Base-by-base conservation (phyloP, 2,797 vertebrate genomes). In the Sphenopsis melanotis region DNA sequence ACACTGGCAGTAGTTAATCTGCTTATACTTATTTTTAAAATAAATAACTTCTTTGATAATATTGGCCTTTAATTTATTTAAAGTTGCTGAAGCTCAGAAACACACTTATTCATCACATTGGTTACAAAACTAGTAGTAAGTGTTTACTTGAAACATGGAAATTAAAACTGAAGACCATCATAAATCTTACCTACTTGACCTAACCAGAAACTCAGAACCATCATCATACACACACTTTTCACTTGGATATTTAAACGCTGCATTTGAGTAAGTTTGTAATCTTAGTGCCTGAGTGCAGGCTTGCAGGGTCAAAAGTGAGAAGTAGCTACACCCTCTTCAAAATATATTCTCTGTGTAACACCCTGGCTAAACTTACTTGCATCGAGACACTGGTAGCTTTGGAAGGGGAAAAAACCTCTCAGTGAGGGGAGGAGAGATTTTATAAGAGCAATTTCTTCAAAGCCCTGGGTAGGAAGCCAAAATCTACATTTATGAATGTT, bases 401-500 rank as follows among this genome's bases (percentile, higher is more conserved):
- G 46, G 47, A 44, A 10, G 5, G 4, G 1, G 0, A 14, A 49
- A 52, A 69, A 61, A 82, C 27, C 9, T 91, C 80, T 69, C 93
- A 30, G 22, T 15, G 47, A 72, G 5, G 9, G 20, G 4, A 87
- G 21, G 12, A 83, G 12, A 65, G n/a, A 44, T 96, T 97, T 97
- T 89, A 52, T 94, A 96, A 90, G 87, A 85, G 83, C 60, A 87
- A 42, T 94, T 94, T 93, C 92, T 97, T 93, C 88, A 95, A 95
- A 84, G 60, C 9, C 82, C 60, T 76, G 84, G 44, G 59, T 97
- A 83, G 84, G 71, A 72, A 97, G 96, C 90, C 95, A 97, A 96
- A 95, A 86, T 92, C 85, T 52, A 90, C 89, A 96, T 93, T 91
- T 95, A 63, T 3, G 2, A 70, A 95, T 87, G 72, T 96, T 95